Evolutionary conservation across 1,140 invertebrate genomes (phyloP), one percentile per base, ranked within the genome.

Genomic region (Homalodisca vitripennis): DNA sequence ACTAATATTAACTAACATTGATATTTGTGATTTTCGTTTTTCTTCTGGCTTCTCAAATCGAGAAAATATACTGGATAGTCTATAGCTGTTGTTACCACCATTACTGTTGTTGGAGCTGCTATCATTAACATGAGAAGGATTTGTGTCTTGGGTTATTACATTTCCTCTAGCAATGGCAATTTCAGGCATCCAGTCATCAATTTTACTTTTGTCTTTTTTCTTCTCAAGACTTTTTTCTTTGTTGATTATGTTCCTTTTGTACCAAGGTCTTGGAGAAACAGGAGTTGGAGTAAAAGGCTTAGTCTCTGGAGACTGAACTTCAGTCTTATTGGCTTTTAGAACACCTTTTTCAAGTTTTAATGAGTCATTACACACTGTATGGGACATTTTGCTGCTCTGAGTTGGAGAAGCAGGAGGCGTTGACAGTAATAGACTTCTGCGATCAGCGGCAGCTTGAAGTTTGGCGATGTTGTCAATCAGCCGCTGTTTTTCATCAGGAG

Each of bases 1-100:
- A 75, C 90, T 92, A 70, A 92, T 92, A 75, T 89, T 92, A 0
- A 88, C 87, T n/a, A 92, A 77, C 67, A 90, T 83, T 26, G 86
- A 88, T 10, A 88, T 76, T 12, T 85, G 84, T 0, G 86, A 87
- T 65, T 80, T 83, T 27, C 86, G 78, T 74, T 88, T 88, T 12
- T 82, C 79, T 1, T 81, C 78, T 30, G 78, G 76, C 66, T 77
- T 77, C 34, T 77, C 77, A 30, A 71, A 66, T 60, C 67, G 69
- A 12, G 74, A 62, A 63, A 75, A 75, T 31, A 75, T 71, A 55
- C 72, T 75, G 24, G 63, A 66, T 20, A 74, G 71, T 27, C 68
- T 71, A 65, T 66, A 60, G 27, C 24, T 60, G n/a, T 26, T 26
- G 12, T 3, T 10, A 30, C 29, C 3, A 24, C 27, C 29, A 22